Base-by-base conservation (phyloP, 2,888 invertebrate genomes). In the Parascotia fuliginaria region DNA sequence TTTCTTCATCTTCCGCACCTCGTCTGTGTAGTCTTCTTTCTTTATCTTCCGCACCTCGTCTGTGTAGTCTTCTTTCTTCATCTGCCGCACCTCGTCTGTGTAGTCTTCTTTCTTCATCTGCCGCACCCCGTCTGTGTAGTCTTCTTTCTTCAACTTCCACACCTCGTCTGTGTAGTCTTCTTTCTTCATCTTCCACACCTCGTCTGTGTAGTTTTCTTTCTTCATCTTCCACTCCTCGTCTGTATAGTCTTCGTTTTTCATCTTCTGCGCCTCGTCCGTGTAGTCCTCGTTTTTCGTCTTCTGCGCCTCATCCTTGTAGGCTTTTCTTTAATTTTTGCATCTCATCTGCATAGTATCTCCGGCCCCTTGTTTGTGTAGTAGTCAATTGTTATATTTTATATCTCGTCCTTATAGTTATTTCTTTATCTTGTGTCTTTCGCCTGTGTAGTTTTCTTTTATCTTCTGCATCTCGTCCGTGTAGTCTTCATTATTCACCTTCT, bases 341-440 rank as follows among this genome's bases (percentile, higher is more conserved):
- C 29, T 43, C 37, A 22, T 43, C 36, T n/a, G 37, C 22, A 14
- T 40, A 6, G 19, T 32, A 34, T 19, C 32, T 38, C 24, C 27
- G 11, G 16, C 42, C 9, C 33, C 22, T 48, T 32, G 32, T 48
- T 32, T 13, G 27, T 31, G 22, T 44, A n/a, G 32, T 32, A 44
- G 31, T 41, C 27, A n/a, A n/a, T 42, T 11, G 29, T 13, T 16
- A 9, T 34, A 12, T 32, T 45, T 9, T 0, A 13, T 19, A 7
- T 45, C 22, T 38, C 15, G 12, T 39, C 13, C 7, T 13, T 19
- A 19, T 41, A 14, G 27, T 24, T 31, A 12, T 11, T 3, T 19
- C 9, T 14, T 37, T 16, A 12, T 36, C 16, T 14, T 32, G 13
- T 9, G 24, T 40, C 5, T 9, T 42, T 42, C 42, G 47, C 19